These are phyloP conservation scores for Muscicapa striata DNA, from an alignment of 2,797 vertebrate genomes.

Conservation along the genomic window DNA sequence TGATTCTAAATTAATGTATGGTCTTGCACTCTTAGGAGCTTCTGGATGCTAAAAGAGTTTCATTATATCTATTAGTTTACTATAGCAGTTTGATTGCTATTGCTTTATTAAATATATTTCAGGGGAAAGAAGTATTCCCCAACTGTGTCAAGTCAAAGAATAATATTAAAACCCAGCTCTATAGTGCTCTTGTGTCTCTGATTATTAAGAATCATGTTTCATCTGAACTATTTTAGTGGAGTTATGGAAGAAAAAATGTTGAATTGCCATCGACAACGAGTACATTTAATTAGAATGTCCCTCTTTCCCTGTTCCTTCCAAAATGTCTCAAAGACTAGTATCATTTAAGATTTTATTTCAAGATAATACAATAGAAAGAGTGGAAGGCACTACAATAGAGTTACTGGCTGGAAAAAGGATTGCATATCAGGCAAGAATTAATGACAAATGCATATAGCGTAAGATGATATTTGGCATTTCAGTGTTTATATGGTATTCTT, in stretches of 20 bases:
- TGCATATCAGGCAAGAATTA: background rate
- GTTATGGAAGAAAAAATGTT: background rate
- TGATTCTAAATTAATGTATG: slow-evolving; percentile 43
- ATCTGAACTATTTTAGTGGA: slow-evolving; percentile 42
- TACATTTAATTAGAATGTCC: slow-evolving; percentile 46
- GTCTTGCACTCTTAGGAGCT: slow-evolving; percentile 17
- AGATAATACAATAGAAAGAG: background rate
- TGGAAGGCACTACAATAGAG: background rate
- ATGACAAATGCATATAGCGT: background rate
- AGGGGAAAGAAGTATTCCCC: slow-evolving; percentile 21
- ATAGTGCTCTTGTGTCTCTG: slow-evolving; percentile 27
- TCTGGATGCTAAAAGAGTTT: slow-evolving; percentile 42
- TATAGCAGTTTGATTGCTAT: slow-evolving; percentile 55
- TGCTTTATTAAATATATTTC: slow-evolving; percentile 56
- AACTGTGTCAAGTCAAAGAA: slow-evolving; percentile 27
- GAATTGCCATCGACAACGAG: background rate
- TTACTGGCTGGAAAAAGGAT: background rate
- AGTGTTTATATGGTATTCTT: background rate
- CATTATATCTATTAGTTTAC: slow-evolving; percentile 64
- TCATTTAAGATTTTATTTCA: slow-evolving; percentile 1
- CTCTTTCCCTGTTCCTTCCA: background rate
- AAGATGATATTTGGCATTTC: background rate
- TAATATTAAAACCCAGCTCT: slow-evolving; percentile 45
- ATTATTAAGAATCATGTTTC: slow-evolving; percentile 69
- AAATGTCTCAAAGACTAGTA: background rate